Evolutionary conservation across 2,888 invertebrate genomes (phyloP).

Genomic region (Pelosia muscerda): DNA sequence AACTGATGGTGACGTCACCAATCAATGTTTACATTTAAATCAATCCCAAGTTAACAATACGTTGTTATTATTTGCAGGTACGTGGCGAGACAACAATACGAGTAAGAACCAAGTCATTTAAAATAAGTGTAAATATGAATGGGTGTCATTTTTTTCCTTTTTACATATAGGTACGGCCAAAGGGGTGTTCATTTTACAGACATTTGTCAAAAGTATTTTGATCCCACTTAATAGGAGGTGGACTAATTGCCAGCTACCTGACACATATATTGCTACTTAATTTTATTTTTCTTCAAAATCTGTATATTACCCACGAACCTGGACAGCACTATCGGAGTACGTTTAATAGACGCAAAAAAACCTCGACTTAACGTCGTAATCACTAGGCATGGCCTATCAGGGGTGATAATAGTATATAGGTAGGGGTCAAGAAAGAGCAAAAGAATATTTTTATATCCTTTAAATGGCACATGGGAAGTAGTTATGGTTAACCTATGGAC

Average conservation of each 20-base stretch:
- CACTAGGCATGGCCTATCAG: too few species aligned
- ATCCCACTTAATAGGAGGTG: neutral
- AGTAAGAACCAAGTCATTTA: neutral
- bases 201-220: neutral
- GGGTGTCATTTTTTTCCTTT: neutral
- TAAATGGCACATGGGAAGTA: too few species aligned
- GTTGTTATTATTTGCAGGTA: constrained; percentile 40
- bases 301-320: neutral
- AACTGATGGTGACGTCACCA: constrained; percentile 6
- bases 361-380: too few species aligned
- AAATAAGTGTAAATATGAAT: neutral
- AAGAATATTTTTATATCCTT: too few species aligned
- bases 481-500: too few species aligned
- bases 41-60: constrained; percentile 11
- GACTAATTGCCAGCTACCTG: neutral
- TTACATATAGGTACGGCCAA: too few species aligned
- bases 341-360: too few species aligned
- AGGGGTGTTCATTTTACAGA: neutral
- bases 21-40: constrained; percentile 2
- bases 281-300: neutral
- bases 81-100: constrained; percentile 8
- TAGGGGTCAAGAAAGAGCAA: too few species aligned
- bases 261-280: neutral
- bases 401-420: too few species aligned
- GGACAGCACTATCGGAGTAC: too few species aligned